Evolutionary conservation across 37 sponge, comb jelly and placozoan genomes (phyloP).

Genomic region (Hexactinellida sp.): DNA sequence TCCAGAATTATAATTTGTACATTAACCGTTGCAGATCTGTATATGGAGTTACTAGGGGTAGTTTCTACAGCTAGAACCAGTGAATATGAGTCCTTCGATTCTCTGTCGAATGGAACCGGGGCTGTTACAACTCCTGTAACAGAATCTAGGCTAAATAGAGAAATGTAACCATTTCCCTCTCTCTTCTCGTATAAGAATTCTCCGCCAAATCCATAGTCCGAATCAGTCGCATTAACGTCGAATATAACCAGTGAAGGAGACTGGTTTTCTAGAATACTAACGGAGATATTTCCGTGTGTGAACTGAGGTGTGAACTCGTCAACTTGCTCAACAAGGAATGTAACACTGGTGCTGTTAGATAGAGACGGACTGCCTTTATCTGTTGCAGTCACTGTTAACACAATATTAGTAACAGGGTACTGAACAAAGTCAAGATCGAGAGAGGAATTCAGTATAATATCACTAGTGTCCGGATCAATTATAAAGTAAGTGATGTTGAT

Average conservation of each 20-base stretch:
- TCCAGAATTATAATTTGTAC: neutral
- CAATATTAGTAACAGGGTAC: neutral
- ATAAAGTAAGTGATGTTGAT: neutral
- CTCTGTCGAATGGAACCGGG: neutral
- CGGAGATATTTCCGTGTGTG: neutral
- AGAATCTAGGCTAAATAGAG: neutral
- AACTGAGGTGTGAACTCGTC: slow-evolving; percentile 14
- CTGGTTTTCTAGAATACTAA: neutral
- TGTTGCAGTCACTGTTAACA: neutral
- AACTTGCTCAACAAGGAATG: neutral
- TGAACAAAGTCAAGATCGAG: slow-evolving; percentile 21
- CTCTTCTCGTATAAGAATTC: neutral
- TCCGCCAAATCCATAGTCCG: slow-evolving; percentile 14
- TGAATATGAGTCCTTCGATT: neutral
- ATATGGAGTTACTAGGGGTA: neutral
- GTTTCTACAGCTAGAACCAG: neutral
- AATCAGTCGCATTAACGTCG: slow-evolving; percentile 13
- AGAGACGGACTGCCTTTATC: slow-evolving; percentile 11
- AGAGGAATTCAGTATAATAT: neutral
- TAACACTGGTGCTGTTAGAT: neutral
- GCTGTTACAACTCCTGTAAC: slow-evolving; percentile 10
- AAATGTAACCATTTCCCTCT: neutral
- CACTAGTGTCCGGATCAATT: neutral
- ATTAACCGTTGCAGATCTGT: neutral
- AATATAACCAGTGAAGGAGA: neutral